Percentiles rank a stretch among this genome's conserved stretches.
Evolutionary conservation across 2,888 invertebrate genomes (phyloP).

Genomic region (Pseudolycoriella hygida): DNA sequence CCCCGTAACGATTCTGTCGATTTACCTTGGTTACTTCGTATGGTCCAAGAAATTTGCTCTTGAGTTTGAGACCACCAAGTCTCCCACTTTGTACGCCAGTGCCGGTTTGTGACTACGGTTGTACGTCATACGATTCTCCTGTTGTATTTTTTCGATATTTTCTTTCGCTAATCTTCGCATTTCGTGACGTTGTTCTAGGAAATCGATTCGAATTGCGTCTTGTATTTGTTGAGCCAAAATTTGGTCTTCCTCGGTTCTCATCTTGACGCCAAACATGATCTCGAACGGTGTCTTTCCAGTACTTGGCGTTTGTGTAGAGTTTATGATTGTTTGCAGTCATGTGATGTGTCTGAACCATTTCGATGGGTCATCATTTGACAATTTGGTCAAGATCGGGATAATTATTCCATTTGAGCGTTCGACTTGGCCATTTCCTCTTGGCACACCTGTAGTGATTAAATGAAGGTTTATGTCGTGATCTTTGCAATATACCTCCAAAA

Average conservation of each 20-base stretch:
- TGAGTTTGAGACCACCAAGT: neutral
- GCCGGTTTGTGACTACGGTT: neutral
- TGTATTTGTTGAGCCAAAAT: constrained; percentile 3
- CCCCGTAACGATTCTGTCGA: neutral
- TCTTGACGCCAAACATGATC: constrained; percentile 5
- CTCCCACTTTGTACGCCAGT: neutral
- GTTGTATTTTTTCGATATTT: neutral
- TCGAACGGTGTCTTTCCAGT: constrained; percentile 8
- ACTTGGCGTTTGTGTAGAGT: too few species aligned
- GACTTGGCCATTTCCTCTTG: too few species aligned
- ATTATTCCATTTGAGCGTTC: too few species aligned
- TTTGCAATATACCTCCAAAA: too few species aligned
- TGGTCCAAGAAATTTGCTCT: neutral
- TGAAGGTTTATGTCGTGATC: too few species aligned
- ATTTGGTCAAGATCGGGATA: too few species aligned
- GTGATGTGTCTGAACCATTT: too few species aligned
- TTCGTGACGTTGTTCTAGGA: neutral
- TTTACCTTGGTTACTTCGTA: neutral
- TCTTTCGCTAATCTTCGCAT: neutral
- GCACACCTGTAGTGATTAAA: too few species aligned
- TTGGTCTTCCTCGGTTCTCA: constrained; percentile 1
- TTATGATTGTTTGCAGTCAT: too few species aligned
- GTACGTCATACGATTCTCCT: neutral
- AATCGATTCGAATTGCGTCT: neutral
- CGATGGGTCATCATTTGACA: too few species aligned